phyloP scores from a whole-genome alignment of 2,797 vertebrate genomes.

The Morus bassanus region DNA sequence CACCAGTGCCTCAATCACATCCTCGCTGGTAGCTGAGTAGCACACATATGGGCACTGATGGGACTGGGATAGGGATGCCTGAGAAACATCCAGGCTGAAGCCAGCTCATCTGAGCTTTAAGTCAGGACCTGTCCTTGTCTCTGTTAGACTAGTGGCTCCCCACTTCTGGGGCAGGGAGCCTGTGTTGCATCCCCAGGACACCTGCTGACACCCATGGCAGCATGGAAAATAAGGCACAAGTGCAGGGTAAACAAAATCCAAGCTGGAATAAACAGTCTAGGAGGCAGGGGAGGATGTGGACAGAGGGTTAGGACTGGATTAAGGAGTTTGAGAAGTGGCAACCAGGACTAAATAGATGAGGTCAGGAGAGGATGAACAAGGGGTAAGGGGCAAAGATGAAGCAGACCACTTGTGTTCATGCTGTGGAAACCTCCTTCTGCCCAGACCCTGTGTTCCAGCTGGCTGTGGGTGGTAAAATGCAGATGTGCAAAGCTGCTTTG shows the following conservation, averaged over 20 bases:
- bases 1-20: neutral
- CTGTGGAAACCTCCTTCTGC: neutral
- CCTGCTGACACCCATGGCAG: neutral
- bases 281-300: neutral
- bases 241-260: neutral
- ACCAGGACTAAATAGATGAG: neutral
- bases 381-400: neutral
- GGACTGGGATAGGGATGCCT: neutral
- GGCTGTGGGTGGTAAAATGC: neutral
- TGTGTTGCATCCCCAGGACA: neutral
- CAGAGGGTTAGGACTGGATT: neutral
- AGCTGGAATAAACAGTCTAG: neutral
- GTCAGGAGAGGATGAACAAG: neutral
- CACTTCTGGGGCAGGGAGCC: neutral
- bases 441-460: neutral
- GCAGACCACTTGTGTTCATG: neutral
- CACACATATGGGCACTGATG: accelerated
- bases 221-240: neutral
- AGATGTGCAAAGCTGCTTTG: neutral
- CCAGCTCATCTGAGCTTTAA: neutral
- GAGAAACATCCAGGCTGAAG: neutral
- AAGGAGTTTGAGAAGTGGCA: neutral
- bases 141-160: neutral
- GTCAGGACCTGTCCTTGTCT: neutral
- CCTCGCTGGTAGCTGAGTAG: neutral